Evolutionary conservation across 2,888 invertebrate species (phyloP).

Genomic region (Hymenopus coronatus): DNA sequence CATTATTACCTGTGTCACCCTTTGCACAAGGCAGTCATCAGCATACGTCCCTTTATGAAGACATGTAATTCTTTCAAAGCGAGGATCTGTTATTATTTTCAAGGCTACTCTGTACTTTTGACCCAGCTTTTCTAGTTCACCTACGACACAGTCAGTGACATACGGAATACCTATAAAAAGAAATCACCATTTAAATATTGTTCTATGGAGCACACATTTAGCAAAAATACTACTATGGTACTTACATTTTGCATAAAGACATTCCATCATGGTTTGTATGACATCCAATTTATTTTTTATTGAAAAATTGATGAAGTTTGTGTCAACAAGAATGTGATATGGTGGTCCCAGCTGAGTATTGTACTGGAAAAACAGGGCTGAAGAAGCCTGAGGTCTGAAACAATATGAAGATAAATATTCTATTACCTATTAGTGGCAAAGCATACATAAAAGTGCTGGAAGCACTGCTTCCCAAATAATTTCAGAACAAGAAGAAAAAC

Average conservation of each 20-base stretch:
- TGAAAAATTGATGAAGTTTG: slow-evolving; percentile 98
- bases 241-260: slow-evolving; percentile 89
- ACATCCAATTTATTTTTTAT: slow-evolving; percentile 97
- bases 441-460: too few relatives aligned
- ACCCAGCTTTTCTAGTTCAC: slow-evolving; percentile 95
- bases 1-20: slow-evolving; percentile 72
- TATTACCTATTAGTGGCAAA: too few relatives aligned
- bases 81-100: slow-evolving; percentile 82
- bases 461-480: too few relatives aligned
- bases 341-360: slow-evolving; percentile 98
- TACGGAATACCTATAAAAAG: slow-evolving; percentile 79
- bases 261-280: slow-evolving; percentile 97
- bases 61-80: slow-evolving; percentile 91
- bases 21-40: slow-evolving; percentile 95
- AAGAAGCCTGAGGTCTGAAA: slow-evolving; percentile 72
- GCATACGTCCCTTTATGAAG: slow-evolving; percentile 98
- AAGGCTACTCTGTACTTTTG: slow-evolving; percentile 92
- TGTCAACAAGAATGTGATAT: slow-evolving; percentile 93
- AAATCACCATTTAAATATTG: neutral
- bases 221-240: slow-evolving; percentile 11
- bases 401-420: too few relatives aligned
- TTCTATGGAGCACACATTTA: neutral
- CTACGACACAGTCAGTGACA: slow-evolving; percentile 96
- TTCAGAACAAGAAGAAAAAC: too few relatives aligned
- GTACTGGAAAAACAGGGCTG: slow-evolving; percentile 95